Conservation (phyloP, 1,140 invertebrate species). For the Ips nitidus region DNA sequence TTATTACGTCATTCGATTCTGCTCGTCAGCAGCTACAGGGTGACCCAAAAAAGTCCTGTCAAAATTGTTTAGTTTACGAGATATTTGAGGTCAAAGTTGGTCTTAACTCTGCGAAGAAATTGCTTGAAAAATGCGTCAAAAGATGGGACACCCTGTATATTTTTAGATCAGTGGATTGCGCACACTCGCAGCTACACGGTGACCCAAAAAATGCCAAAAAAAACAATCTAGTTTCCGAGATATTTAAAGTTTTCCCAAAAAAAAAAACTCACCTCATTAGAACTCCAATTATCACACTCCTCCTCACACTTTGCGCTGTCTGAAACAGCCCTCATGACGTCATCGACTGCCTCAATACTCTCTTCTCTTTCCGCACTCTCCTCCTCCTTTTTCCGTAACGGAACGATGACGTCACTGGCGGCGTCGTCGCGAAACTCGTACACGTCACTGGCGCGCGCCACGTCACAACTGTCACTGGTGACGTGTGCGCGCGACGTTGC, state of each 20-base stretch:
- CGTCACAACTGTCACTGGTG: constrained; percentile 22
- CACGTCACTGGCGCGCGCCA: constrained; percentile 45
- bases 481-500: not conserved
- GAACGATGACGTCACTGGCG: constrained; percentile 26
- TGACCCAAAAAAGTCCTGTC: no score
- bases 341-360: not conserved
- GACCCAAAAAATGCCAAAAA: no score
- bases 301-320: not conserved
- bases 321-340: not conserved
- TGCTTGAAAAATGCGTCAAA: no score
- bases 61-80: no score
- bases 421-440: constrained; percentile 56
- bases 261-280: not conserved
- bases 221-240: no score
- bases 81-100: no score
- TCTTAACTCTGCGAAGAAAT: no score
- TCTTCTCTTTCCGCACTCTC: not conserved
- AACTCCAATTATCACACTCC: not conserved
- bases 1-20: no score
- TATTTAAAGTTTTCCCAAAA: not conserved
- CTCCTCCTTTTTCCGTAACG: constrained; percentile 37
- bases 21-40: no score
- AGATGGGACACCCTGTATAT: no score
- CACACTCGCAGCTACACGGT: no score
- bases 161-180: no score